Evolutionary conservation across 2,888 invertebrate genomes (phyloP).

Genomic region (Eledona agricola): DNA sequence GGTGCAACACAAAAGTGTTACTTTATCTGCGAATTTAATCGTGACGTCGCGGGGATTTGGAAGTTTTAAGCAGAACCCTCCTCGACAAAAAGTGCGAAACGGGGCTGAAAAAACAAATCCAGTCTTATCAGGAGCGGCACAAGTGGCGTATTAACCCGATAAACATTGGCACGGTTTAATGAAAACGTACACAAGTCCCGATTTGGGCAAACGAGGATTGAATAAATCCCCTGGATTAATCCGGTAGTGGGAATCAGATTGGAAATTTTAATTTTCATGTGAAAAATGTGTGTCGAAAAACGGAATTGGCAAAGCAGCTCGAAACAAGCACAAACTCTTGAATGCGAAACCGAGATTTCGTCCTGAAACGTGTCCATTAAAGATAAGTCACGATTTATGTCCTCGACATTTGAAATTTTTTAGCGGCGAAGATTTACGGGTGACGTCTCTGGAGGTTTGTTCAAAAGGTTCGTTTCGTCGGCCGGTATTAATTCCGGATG

Average conservation of each 20-base stretch:
- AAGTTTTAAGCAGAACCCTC: too few species aligned
- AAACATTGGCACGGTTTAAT: constrained; percentile 15
- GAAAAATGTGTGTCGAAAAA: too few species aligned
- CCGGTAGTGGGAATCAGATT: constrained; percentile 9
- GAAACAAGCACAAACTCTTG: too few species aligned
- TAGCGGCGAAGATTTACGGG: too few species aligned
- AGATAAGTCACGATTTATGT: constrained; percentile 24
- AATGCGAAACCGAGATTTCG: constrained; percentile 1
- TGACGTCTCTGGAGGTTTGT: too few species aligned
- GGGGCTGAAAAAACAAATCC: constrained; percentile 3
- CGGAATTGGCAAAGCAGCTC: too few species aligned
- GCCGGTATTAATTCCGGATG: constrained; percentile 8
- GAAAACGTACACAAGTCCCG: constrained; percentile 15
- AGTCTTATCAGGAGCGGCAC: constrained; percentile 3
- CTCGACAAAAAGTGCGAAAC: background rate
- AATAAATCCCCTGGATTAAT: constrained; percentile 18
- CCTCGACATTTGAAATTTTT: background rate
- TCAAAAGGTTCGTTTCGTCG: background rate
- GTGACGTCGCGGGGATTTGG: constrained; percentile 1
- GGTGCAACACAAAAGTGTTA: too few species aligned
- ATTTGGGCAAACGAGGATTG: constrained; percentile 11
- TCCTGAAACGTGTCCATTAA: constrained; percentile 10
- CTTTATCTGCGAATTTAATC: too few species aligned
- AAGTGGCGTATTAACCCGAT: constrained; percentile 3
- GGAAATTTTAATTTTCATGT: constrained; percentile 15